A percentile compares a stretch with the other conserved stretches of the same genome.
Conservation (phyloP, 2,888 invertebrate species). For the Hirtodrosophila duncani region DNA sequence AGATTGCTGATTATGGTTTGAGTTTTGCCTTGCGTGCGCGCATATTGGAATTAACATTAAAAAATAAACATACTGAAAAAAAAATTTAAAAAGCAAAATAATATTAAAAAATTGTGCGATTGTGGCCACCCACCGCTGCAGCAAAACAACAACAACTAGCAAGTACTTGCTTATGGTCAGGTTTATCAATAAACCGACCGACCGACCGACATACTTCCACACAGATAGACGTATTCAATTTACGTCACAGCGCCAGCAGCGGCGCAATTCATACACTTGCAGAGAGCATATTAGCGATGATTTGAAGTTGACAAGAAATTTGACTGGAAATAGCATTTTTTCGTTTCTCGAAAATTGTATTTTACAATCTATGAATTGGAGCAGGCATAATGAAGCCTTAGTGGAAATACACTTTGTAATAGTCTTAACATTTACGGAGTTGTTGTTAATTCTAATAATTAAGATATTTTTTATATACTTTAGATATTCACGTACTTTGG, state of each 20-base stretch:
- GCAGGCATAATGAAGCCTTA: too few relatives aligned
- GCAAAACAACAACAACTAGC: constrained; percentile 1
- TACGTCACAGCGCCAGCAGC: constrained; percentile 47
- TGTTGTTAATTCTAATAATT: too few relatives aligned
- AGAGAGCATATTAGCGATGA: too few relatives aligned
- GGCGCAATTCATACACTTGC: constrained; percentile 61
- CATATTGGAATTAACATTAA: constrained; percentile 50
- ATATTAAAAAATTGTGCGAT: constrained; percentile 41
- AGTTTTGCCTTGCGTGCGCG: too few relatives aligned
- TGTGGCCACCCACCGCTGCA: constrained; percentile 47
- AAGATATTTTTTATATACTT: too few relatives aligned
- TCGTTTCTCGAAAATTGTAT: too few relatives aligned
- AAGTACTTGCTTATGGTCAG: constrained; percentile 30
- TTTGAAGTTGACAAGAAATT: too few relatives aligned
- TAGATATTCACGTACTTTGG: too few relatives aligned
- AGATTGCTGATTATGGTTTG: constrained; percentile 59
- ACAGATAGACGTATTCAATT: constrained; percentile 37
- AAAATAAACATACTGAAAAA: constrained; percentile 22
- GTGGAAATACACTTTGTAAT: too few relatives aligned
- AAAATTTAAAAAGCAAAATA: background rate
- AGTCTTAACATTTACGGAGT: too few relatives aligned
- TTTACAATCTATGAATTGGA: too few relatives aligned
- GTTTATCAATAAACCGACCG: constrained; percentile 45
- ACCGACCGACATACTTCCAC: constrained; percentile 1
- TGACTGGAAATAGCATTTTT: too few relatives aligned